phyloP scores from a whole-genome alignment of 2,113 vertebrate species.

The Gracilinanus agilis region DNA sequence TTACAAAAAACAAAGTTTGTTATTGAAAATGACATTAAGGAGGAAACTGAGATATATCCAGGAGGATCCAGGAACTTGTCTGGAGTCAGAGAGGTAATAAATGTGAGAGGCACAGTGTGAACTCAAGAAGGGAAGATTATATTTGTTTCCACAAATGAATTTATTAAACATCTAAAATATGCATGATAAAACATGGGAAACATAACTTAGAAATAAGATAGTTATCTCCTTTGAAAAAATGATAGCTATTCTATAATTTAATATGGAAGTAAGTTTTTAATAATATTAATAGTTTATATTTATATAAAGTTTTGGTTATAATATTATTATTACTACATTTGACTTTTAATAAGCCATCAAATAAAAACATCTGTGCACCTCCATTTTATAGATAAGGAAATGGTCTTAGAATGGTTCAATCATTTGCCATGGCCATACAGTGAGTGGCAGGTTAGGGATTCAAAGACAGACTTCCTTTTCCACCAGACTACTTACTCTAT shows the following conservation, averaged over 20 bases:
- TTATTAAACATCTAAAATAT: background rate
- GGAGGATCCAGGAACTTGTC: background rate
- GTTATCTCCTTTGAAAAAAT: background rate
- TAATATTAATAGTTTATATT: background rate
- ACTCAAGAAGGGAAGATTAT: background rate
- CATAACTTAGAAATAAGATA: background rate
- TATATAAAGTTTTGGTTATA: background rate
- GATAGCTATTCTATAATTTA: background rate
- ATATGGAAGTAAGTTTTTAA: background rate
- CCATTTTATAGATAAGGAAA: background rate
- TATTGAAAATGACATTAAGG: background rate
- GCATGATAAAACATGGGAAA: background rate
- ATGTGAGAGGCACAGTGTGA: background rate
- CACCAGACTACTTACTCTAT: background rate
- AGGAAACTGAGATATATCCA: background rate
- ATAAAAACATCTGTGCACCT: background rate
- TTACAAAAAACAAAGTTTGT: background rate
- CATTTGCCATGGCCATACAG: too few species aligned
- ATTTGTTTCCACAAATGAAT: background rate
- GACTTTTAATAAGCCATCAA: background rate
- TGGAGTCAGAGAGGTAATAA: background rate
- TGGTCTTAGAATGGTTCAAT: background rate
- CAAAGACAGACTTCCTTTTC: background rate
- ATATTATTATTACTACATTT: background rate
- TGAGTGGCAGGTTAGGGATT: background rate